Base-by-base conservation (phyloP, 2,888 invertebrate species). In the Nezara viridula region DNA sequence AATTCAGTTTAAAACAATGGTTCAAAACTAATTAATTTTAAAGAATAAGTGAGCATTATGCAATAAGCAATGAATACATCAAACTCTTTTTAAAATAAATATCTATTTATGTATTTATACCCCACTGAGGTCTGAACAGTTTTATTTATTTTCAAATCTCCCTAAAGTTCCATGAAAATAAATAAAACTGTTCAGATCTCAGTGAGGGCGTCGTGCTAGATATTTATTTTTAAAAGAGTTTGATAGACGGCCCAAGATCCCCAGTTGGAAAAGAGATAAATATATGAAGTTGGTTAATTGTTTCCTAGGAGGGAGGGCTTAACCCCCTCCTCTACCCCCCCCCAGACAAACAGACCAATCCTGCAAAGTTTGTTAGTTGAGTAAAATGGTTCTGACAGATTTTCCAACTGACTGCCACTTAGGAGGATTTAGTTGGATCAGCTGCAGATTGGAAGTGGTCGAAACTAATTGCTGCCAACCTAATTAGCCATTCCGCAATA, bases 391-490 rank as follows among this genome's bases (percentile, higher is more conserved):
- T 44, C 81, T 81, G 81, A 44, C 81, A 81, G 81, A 81, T 81
- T 81, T 81, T 81, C 81, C 81, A 81, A 81, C 81, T 81, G 44
- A 81, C 40, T 81, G 81, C 81, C 44, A 44, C 81, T 81, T 81
- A 81, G 81, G 81, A 81, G 81, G 81, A 44, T 81, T 81, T 81
- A 81, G 81, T 81, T 81, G 81, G 81, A 81, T 81, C 81, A 81
- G 81, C 81, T 81, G 81, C 81, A 81, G 81, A 81, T 81, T 44
- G 81, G 81, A n/a, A 44, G 81, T 81, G 81, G 81, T 81, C 81
- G 66, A 81, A 81, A 81, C 81, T 44, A 81, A 81, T 44, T 81
- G 32, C 81, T 81, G 40, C 44, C 81, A 81, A 81, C 81, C 81
- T 81, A 81, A 81, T 81, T 81, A 81, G 44, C 81, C 44, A 81